Evolutionary conservation across 1,140 invertebrate species (phyloP).

Genomic region (Pseudomyrmex cubaensis): DNA sequence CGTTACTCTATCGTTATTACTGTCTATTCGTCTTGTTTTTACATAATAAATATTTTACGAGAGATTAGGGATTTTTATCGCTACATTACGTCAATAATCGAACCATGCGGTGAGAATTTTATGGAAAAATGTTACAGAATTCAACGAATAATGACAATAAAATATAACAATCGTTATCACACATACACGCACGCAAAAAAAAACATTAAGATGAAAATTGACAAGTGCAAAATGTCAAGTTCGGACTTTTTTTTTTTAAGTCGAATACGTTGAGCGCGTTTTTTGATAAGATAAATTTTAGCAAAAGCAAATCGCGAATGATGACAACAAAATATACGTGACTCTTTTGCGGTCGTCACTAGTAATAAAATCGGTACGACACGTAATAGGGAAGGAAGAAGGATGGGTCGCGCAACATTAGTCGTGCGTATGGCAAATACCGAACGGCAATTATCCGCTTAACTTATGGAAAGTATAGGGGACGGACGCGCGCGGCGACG

Average conservation of each 20-base stretch:
- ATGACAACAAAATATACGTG: conserved; percentile 21
- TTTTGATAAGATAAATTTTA: no score
- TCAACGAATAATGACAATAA: no score
- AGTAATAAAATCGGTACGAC: background rate
- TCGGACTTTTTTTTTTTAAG: no score
- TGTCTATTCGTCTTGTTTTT: conserved; percentile 1
- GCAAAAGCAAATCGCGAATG: background rate
- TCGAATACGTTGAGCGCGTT: no score
- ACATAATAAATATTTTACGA: background rate
- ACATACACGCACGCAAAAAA: no score
- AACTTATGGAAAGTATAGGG: conserved; percentile 78
- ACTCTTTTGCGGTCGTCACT: background rate
- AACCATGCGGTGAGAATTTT: no score
- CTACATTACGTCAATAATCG: no score
- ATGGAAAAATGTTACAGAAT: no score
- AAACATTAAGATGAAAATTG: no score
- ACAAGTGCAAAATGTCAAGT: no score
- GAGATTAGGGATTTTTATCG: no score
- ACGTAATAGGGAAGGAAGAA: background rate
- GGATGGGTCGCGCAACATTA: conserved; percentile 38
- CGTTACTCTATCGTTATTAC: background rate
- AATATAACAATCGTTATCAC: no score
- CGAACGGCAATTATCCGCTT: conserved; percentile 73
- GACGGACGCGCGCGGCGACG: conserved; percentile 67
- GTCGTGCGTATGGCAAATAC: conserved; percentile 70